Conservation (phyloP, 2,113 vertebrate genomes). For the Brienomyrus brachyistius region DNA sequence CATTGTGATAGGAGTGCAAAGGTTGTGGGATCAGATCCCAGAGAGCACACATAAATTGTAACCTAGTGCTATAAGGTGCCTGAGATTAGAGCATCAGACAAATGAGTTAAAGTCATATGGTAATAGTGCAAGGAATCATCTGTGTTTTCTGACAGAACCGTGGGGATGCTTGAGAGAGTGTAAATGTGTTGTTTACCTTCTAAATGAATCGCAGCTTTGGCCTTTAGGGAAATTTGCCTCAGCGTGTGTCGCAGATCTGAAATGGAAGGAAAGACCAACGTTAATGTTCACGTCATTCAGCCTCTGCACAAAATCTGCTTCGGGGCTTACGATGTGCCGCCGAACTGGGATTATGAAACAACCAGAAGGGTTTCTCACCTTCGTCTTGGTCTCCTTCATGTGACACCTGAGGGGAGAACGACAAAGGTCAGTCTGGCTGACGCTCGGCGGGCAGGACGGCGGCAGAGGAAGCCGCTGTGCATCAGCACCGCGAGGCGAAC, state of each 20-base stretch:
- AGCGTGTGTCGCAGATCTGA: constrained; percentile 45
- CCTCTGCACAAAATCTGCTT: background rate
- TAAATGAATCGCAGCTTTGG: constrained; percentile 43
- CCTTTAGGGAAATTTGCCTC: constrained; percentile 43
- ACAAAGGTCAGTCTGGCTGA: constrained; percentile 18
- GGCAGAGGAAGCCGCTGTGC: background rate
- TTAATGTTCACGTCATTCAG: background rate
- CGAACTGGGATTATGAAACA: background rate
- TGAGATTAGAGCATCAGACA: background rate
- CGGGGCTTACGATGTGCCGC: background rate
- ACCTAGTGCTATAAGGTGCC: background rate
- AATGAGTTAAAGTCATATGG: background rate
- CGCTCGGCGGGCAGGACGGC: background rate
- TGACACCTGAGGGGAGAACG: background rate
- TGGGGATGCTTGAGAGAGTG: background rate
- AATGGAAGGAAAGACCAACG: constrained; percentile 15
- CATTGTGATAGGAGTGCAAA: background rate
- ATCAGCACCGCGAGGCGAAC: background rate
- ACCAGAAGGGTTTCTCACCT: constrained; percentile 37
- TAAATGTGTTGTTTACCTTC: constrained; percentile 30
- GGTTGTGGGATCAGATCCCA: background rate
- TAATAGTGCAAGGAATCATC: background rate
- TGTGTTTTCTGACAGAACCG: background rate
- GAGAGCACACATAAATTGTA: background rate
- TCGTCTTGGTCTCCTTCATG: background rate